Evolutionary conservation across 2,797 vertebrate genomes (phyloP).

Genomic region (Chaetophractus vellerosus): DNA sequence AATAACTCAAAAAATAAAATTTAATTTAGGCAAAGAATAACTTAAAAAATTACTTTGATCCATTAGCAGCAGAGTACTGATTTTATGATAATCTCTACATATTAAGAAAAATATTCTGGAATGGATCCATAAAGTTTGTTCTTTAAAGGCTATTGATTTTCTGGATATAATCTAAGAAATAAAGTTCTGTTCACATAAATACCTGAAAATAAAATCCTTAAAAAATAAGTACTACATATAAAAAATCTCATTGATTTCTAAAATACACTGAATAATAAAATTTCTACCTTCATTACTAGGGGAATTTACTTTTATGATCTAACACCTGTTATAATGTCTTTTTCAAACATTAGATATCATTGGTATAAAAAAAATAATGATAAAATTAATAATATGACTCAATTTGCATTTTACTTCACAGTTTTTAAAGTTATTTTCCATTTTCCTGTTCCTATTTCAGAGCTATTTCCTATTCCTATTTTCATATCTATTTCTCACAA

Average conservation of each 20-base stretch:
- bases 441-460: conserved; percentile 56
- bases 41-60: background rate
- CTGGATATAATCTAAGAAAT: conserved; percentile 45
- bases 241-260: background rate
- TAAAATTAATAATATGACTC: background rate
- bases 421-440: conserved; percentile 66
- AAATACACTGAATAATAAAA: conserved; percentile 2
- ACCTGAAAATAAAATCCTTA: conserved; percentile 48
- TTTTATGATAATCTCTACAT: background rate
- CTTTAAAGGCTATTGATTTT: conserved; percentile 36
- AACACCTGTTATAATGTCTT: conserved; percentile 41
- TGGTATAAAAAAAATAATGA: conserved; percentile 43
- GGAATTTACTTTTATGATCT: conserved; percentile 56
- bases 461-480: conserved; percentile 44
- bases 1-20: conserved; percentile 19
- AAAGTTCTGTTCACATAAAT: background rate
- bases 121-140: conserved; percentile 5
- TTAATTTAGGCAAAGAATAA: background rate
- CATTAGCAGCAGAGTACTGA: background rate
- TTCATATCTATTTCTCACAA: conserved; percentile 55
- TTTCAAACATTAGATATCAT: conserved; percentile 7
- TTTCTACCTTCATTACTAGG: conserved; percentile 15
- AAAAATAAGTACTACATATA: background rate
- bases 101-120: conserved; percentile 43
- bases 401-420: conserved; percentile 44